Base-by-base conservation (phyloP, 2,888 invertebrate genomes). In the Ceraclea dissimilis region DNA sequence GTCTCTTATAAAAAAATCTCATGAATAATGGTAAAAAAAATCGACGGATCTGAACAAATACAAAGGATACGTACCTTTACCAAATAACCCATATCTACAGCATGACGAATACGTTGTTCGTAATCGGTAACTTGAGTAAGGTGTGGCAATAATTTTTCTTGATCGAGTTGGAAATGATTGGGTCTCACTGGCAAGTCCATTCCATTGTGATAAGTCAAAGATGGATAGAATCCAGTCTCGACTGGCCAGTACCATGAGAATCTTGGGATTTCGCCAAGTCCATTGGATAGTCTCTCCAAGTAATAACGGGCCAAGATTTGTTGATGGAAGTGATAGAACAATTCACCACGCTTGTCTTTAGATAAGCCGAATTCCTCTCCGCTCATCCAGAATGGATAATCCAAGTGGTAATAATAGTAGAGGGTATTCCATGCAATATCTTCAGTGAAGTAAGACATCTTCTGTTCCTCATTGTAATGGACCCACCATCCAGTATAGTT, bases 231-330 rank as follows among this genome's bases (percentile, higher is more conserved):
- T 10, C 85, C 85, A 59, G 80, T 72, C 62, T 80, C 68, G 50
- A 85, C 71, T 50, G 76, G 70, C 48, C 70, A 67, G 59, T 77
- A 72, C 65, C 76, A 76, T 22, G 80, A 74, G 58, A 85, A 74
- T 10, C 77, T 74, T 22, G 79, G 74, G 60, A 88, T 82, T 60
- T 85, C 83, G n/a, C 82, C 81, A 50, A 85, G 74, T 59, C 82
- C 83, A 66, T 85, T 82, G 10, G 86, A 82, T 54, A 88, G 71
- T 68, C 89, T 83, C 68, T 89, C 88, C 72, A 88, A 75, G 67
- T 88, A 85, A 71, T 88, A 90, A 62, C 84, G 83, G 59, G 85
- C 79, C 62, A 88, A 64, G 13, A 88, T 64, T 69, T 88, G 85
- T 66, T 85, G 85, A 65, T 86, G 81, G 59, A 79, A 68, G 68